Conservation (phyloP, 1,140 invertebrate species). For the Apis cerana region DNA sequence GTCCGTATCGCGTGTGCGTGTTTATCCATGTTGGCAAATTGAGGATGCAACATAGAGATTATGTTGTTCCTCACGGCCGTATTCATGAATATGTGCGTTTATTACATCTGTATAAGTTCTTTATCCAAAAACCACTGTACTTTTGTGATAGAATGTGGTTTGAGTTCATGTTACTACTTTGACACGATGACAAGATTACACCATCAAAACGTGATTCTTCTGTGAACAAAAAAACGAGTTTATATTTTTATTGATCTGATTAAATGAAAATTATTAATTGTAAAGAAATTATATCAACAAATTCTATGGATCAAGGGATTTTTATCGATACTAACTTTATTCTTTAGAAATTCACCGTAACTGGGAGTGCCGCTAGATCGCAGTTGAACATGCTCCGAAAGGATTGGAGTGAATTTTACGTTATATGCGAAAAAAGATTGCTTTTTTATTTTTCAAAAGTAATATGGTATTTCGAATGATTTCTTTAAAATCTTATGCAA, state of each 20-base stretch:
- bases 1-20: constrained; percentile 44
- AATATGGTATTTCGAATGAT: constrained; percentile 26
- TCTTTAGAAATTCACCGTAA: constrained; percentile 49
- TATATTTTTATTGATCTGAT: background rate
- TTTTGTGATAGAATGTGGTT: constrained; percentile 14
- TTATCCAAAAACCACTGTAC: constrained; percentile 9
- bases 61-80: constrained; percentile 9
- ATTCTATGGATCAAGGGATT: background rate
- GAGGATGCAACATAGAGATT: constrained; percentile 23
- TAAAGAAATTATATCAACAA: background rate
- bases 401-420: constrained; percentile 34
- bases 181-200: constrained; percentile 61
- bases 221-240: constrained; percentile 31
- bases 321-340: constrained; percentile 22
- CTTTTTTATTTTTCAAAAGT: constrained; percentile 26
- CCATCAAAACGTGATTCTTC: constrained; percentile 35
- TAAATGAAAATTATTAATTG: background rate
- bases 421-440: constrained; percentile 31
- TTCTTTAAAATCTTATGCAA: background rate
- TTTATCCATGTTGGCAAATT: constrained; percentile 29
- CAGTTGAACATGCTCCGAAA: constrained; percentile 45
- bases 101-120: constrained; percentile 6
- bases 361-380: constrained; percentile 41
- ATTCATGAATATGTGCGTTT: constrained; percentile 32
- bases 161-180: constrained; percentile 60